A percentile compares a stretch with the other conserved stretches of the same genome.
Conservation (phyloP, 2,113 vertebrate species). For the Sprattus sprattus region DNA sequence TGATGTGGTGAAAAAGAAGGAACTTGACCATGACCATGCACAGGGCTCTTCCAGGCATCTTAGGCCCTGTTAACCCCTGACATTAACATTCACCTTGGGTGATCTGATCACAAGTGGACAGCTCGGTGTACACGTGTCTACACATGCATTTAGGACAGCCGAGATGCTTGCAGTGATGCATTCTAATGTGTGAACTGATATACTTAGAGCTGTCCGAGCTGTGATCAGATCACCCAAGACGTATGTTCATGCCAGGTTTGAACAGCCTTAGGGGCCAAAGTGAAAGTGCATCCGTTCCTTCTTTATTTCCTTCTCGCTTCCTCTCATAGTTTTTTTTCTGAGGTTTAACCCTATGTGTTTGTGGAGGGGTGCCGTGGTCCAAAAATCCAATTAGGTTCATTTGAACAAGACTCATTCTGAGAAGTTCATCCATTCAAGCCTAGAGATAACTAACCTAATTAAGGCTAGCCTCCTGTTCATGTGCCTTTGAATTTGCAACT, state of each 20-base stretch:
- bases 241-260: too few relatives aligned
- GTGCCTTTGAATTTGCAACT: slow-evolving; percentile 67
- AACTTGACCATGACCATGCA: slow-evolving; percentile 65
- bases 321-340: slow-evolving; percentile 39
- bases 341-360: slow-evolving; percentile 55
- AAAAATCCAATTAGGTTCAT: slow-evolving; percentile 75
- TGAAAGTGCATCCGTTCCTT: slow-evolving; percentile 40
- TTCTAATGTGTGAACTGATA: too few relatives aligned
- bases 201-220: too few relatives aligned
- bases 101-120: too few relatives aligned
- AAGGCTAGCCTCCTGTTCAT: slow-evolving; percentile 63
- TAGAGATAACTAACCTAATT: slow-evolving; percentile 76
- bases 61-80: not conserved
- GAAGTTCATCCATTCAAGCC: slow-evolving; percentile 68
- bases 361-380: slow-evolving; percentile 58
- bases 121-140: too few relatives aligned
- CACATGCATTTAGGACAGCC: too few relatives aligned
- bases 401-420: slow-evolving; percentile 66
- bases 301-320: slow-evolving; percentile 51
- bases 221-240: too few relatives aligned
- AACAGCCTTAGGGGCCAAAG: not conserved
- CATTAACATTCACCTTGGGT: too few relatives aligned
- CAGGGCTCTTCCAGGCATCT: slow-evolving; percentile 48
- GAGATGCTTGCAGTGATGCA: too few relatives aligned
- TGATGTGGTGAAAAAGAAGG: slow-evolving; percentile 51